Evolutionary conservation across 2,797 vertebrate genomes (phyloP).

Genomic region (Melanotaenia maccullochi): DNA sequence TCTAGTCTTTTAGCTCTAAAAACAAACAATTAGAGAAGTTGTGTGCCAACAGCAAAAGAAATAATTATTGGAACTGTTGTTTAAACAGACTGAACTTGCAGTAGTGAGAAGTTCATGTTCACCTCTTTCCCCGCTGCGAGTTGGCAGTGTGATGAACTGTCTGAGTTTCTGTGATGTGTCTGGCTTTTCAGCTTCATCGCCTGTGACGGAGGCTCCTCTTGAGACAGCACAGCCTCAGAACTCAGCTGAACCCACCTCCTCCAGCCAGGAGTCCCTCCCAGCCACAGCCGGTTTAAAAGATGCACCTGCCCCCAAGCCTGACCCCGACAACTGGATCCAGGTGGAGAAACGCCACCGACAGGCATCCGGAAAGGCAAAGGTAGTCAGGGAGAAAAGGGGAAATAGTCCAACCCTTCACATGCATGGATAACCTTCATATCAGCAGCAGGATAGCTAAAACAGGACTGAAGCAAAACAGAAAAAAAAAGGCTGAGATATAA

Average conservation of each 20-base stretch:
- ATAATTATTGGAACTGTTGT: neutral
- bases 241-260: slow-evolving; percentile 32
- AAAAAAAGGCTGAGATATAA: too few relatives aligned
- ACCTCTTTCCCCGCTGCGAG: slow-evolving; percentile 1
- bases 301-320: slow-evolving; percentile 78
- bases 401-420: neutral
- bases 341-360: slow-evolving; percentile 88
- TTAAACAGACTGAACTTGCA: neutral
- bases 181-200: slow-evolving; percentile 57
- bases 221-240: slow-evolving; percentile 38
- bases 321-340: slow-evolving; percentile 91
- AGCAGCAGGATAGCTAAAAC: too few relatives aligned
- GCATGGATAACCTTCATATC: too few relatives aligned
- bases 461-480: too few relatives aligned
- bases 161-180: slow-evolving; percentile 11
- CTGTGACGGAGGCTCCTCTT: slow-evolving; percentile 30
- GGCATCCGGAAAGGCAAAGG: slow-evolving; percentile 85
- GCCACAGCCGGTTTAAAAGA: slow-evolving; percentile 67
- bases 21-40: neutral
- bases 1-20: neutral
- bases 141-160: neutral
- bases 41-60: slow-evolving; percentile 1
- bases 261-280: slow-evolving; percentile 30
- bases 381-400: slow-evolving; percentile 46
- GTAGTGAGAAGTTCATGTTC: neutral